These are phyloP conservation scores for Saccostrea cuccullata DNA, from an alignment of 1,140 invertebrate species.

Conservation along the genomic window DNA sequence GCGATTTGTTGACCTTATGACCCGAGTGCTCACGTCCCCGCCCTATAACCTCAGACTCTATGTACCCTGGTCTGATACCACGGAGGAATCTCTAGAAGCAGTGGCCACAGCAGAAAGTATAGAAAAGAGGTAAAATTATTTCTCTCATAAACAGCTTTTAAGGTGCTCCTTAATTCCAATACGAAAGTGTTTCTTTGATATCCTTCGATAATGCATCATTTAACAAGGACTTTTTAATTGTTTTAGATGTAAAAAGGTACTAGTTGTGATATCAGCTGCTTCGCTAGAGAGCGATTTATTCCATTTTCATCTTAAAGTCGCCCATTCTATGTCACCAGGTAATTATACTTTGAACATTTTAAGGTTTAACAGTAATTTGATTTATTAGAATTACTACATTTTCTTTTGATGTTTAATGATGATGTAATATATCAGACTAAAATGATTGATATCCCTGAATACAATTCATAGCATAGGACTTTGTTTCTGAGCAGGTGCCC, in stretches of 20 bases:
- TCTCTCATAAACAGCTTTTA: too few relatives aligned
- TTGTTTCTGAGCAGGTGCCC: conserved; percentile 21
- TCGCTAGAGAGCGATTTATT: conserved; percentile 34
- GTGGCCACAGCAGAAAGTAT: conserved; percentile 34
- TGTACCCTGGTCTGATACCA: conserved; percentile 19
- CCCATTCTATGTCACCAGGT: conserved; percentile 41
- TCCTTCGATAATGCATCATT: too few relatives aligned
- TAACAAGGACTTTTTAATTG: background rate
- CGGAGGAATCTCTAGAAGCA: background rate
- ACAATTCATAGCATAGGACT: background rate
- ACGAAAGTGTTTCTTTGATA: too few relatives aligned
- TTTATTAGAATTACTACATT: background rate
- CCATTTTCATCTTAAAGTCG: conserved; percentile 34
- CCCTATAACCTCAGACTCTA: conserved; percentile 34
- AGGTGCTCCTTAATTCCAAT: too few relatives aligned
- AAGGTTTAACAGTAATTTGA: background rate
- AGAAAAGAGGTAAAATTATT: conserved; percentile 28
- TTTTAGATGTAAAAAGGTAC: conserved; percentile 34
- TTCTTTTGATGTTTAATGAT: conserved; percentile 9
- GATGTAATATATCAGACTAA: background rate
- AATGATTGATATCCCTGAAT: background rate
- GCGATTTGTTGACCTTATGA: conserved; percentile 20
- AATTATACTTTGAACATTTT: background rate
- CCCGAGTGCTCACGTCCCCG: background rate
- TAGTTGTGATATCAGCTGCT: conserved; percentile 27